Conservation (phyloP, 2,113 vertebrate species). For the Romanogobio albipinnatus region DNA sequence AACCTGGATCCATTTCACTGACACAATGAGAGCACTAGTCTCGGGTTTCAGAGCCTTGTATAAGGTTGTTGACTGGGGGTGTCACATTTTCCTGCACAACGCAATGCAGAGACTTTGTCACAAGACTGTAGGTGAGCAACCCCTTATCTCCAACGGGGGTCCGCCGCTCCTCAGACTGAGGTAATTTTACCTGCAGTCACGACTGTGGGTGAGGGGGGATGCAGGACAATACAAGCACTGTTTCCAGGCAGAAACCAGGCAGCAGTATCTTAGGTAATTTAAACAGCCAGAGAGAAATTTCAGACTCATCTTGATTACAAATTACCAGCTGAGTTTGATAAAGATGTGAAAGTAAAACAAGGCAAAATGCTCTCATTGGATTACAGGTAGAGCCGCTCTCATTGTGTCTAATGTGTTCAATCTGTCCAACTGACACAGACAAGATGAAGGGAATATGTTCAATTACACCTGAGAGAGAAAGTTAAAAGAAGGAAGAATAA, state of each 20-base stretch:
- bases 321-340: constrained; percentile 3
- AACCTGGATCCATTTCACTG: constrained; percentile 49
- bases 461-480: background rate
- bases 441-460: background rate
- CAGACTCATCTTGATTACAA: constrained; percentile 18
- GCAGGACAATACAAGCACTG: constrained; percentile 63
- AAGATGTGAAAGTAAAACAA: background rate
- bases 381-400: background rate
- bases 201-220: constrained; percentile 35
- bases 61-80: constrained; percentile 16
- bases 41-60: constrained; percentile 49
- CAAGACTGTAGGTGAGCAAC: constrained; percentile 31
- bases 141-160: constrained; percentile 47
- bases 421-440: background rate
- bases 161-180: constrained; percentile 41
- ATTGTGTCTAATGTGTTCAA: constrained; percentile 21
- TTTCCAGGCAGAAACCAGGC: constrained; percentile 68
- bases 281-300: constrained; percentile 49
- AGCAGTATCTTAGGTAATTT: constrained; percentile 57
- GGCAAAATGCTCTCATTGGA: background rate
- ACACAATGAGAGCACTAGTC: constrained; percentile 45
- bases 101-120: constrained; percentile 23
- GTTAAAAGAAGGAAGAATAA: background rate
- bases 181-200: constrained; percentile 55
- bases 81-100: constrained; percentile 32